Percentiles rank a stretch among this genome's conserved stretches.
phyloP scores from a whole-genome alignment of 1,140 invertebrate genomes.

The Cepaea nemoralis region DNA sequence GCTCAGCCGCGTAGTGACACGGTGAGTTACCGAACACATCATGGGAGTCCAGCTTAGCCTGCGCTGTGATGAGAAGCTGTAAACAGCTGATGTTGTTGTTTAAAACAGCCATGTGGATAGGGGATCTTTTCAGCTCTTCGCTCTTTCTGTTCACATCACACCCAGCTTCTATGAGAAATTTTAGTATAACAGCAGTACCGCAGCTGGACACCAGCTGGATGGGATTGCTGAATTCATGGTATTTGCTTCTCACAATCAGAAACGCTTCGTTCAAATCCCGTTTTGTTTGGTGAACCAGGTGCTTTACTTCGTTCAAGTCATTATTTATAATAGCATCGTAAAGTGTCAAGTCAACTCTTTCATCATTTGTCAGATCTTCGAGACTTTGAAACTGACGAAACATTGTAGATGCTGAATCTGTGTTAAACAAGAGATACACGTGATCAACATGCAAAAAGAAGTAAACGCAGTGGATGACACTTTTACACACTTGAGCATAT shows the following conservation, averaged over 20 bases:
- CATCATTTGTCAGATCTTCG: conserved; percentile 1
- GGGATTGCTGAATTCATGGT: conserved; percentile 65
- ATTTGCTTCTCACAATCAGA: conserved; percentile 62
- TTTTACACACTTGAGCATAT: too few relatives aligned
- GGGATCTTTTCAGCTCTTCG: conserved; percentile 60
- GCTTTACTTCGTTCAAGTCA: not conserved
- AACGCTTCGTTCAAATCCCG: conserved; percentile 22
- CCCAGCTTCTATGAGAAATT: conserved; percentile 68
- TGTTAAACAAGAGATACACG: not conserved
- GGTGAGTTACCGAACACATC: conserved; percentile 70
- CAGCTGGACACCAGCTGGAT: conserved; percentile 67
- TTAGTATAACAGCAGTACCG: conserved; percentile 68
- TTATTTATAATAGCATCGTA: conserved; percentile 14
- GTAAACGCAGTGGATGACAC: too few relatives aligned
- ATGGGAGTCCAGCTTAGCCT: conserved; percentile 65
- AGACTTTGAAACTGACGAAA: not conserved
- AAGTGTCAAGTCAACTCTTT: conserved; percentile 11
- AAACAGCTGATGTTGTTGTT: conserved; percentile 68
- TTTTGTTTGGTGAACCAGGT: conserved; percentile 33
- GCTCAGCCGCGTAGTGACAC: conserved; percentile 70
- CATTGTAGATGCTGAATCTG: not conserved
- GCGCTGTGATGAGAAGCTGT: conserved; percentile 64
- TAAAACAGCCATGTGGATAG: conserved; percentile 68
- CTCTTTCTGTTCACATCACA: conserved; percentile 68
- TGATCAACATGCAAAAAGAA: too few relatives aligned